These are phyloP conservation scores for Saccopteryx bilineata DNA, from an alignment of 2,113 vertebrate species.

Conservation along the genomic window DNA sequence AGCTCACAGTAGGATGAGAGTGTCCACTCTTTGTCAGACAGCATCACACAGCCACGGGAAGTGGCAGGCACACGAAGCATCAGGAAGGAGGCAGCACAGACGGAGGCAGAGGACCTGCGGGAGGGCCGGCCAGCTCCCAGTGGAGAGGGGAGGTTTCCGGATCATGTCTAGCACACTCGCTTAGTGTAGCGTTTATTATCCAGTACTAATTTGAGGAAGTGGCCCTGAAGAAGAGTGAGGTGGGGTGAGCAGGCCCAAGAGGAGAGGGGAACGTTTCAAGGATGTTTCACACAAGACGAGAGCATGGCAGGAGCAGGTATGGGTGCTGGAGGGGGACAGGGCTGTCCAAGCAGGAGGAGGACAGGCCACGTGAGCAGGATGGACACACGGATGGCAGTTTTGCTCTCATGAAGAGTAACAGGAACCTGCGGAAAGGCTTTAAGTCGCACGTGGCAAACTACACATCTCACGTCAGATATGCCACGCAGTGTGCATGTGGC, in stretches of 20 bases:
- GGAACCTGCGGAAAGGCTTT: background rate
- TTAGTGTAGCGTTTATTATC: background rate
- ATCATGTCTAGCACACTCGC: no score
- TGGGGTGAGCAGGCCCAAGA: rapidly evolving
- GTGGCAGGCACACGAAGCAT: background rate
- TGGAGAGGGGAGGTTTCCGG: rapidly evolving
- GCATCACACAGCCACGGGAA: no score
- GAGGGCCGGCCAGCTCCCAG: background rate
- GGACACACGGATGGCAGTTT: rapidly evolving
- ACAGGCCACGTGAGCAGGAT: rapidly evolving
- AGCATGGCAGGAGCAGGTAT: rapidly evolving
- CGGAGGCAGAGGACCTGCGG: rapidly evolving
- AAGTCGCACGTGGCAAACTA: rapidly evolving
- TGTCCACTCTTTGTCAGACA: no score
- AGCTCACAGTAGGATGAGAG: background rate
- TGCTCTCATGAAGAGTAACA: no score
- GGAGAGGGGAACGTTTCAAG: background rate
- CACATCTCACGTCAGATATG: no score
- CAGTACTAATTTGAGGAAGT: background rate
- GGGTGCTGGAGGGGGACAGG: background rate
- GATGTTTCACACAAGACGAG: rapidly evolving
- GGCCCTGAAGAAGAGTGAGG: rapidly evolving
- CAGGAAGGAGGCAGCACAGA: background rate
- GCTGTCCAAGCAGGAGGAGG: no score
- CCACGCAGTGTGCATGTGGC: no score